A percentile compares a stretch with the other conserved stretches of the same genome.
Evolutionary conservation across 2,888 invertebrate species (phyloP).

Genomic region (Drosophila colorata): DNA sequence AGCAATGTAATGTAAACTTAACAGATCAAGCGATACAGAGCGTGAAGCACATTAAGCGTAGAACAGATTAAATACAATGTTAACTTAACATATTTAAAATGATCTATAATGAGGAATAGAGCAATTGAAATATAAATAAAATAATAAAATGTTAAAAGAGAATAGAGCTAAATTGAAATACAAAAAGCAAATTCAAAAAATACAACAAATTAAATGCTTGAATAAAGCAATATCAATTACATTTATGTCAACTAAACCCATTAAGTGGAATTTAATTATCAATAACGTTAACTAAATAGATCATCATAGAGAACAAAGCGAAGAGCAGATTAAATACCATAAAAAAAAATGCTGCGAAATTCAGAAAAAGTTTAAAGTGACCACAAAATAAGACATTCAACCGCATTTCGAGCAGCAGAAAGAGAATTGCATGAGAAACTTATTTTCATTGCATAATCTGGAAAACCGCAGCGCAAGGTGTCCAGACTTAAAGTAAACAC

Average conservation of each 20-base stretch:
- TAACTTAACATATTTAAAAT: not conserved
- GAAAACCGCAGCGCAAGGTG: constrained; percentile 26
- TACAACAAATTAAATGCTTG: not conserved
- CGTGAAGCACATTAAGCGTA: not conserved
- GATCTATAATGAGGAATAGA: too few relatives aligned
- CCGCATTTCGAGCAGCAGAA: not conserved
- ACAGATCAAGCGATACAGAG: not conserved
- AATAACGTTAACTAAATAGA: too few relatives aligned
- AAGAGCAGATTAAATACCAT: not conserved
- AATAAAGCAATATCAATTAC: too few relatives aligned
- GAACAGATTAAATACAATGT: not conserved
- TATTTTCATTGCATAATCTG: constrained; percentile 44
- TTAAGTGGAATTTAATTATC: too few relatives aligned
- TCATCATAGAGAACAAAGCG: too few relatives aligned
- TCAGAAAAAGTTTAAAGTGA: not conserved
- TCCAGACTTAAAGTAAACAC: constrained; percentile 36
- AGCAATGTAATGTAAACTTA: not conserved
- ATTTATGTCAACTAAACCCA: too few relatives aligned
- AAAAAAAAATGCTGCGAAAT: not conserved
- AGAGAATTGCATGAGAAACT: constrained; percentile 5
- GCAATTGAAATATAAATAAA: not conserved
- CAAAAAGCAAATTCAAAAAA: too few relatives aligned
- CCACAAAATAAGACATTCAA: constrained; percentile 6
- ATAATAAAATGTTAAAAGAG: not conserved
- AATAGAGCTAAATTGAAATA: not conserved